These are phyloP conservation scores for Chamaetylas fuelleborni DNA, from an alignment of 2,113 vertebrate genomes.

Conservation along the genomic window DNA sequence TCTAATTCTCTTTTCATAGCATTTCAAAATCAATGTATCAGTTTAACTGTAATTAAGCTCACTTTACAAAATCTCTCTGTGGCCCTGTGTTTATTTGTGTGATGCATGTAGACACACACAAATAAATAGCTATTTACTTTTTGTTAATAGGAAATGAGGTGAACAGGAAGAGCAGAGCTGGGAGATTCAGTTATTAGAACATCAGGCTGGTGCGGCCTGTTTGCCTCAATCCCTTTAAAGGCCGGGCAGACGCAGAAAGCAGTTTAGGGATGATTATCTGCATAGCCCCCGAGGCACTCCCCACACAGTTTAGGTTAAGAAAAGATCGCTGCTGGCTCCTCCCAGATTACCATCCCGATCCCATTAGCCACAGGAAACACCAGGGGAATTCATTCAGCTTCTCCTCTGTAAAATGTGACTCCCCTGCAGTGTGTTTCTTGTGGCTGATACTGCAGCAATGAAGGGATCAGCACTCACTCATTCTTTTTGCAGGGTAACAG, in stretches of 20 bases:
- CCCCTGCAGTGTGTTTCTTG: not conserved
- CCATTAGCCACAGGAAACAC: slow-evolving; percentile 55
- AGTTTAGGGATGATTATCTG: slow-evolving; percentile 32
- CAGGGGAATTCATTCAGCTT: not conserved
- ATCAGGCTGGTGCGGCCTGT: not conserved
- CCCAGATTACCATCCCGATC: slow-evolving; percentile 52
- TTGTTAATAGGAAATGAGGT: not conserved
- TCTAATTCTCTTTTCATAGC: not conserved
- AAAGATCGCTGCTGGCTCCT: slow-evolving; percentile 46
- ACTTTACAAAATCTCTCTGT: not conserved
- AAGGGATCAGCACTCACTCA: slow-evolving; percentile 43
- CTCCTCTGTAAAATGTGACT: not conserved
- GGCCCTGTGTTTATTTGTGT: not conserved
- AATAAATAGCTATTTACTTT: not conserved
- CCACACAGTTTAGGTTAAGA: not conserved
- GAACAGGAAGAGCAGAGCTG: not conserved
- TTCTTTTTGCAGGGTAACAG: slow-evolving; percentile 60
- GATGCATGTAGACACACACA: not conserved
- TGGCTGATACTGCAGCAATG: slow-evolving; percentile 19
- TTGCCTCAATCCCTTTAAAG: slow-evolving; percentile 35
- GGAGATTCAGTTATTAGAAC: not conserved
- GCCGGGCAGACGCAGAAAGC: not conserved
- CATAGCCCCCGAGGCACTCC: not conserved
- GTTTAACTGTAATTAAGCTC: not conserved
- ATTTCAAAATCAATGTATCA: not conserved